Percentiles rank a stretch among this genome's conserved stretches.
phyloP scores from a whole-genome alignment of 2,113 vertebrate genomes.

The Tautogolabrus adspersus region DNA sequence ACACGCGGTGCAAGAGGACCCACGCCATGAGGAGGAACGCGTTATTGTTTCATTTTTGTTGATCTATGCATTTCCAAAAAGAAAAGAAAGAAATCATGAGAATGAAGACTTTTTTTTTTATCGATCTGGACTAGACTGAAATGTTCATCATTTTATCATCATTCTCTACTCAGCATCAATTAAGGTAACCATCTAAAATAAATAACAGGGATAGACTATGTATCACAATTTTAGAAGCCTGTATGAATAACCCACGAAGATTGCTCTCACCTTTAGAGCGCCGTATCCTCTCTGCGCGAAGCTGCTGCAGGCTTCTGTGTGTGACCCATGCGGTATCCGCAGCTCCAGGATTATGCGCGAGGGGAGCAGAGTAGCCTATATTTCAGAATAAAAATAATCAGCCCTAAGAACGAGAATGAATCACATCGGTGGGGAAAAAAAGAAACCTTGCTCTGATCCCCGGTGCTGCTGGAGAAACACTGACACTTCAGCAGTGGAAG shows the following conservation, averaged over 20 bases:
- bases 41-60: constrained; percentile 58
- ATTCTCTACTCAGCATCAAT: not conserved
- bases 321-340: constrained; percentile 61
- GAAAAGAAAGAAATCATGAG: not conserved
- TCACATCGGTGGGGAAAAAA: not conserved
- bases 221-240: constrained; percentile 5
- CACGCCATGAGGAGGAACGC: not conserved
- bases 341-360: constrained; percentile 38
- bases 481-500: constrained; percentile 26
- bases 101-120: constrained; percentile 35
- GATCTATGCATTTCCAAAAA: constrained; percentile 33
- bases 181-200: not conserved
- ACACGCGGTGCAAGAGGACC: constrained; percentile 14
- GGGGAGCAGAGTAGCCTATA: not conserved
- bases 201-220: not conserved
- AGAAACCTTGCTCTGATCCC: constrained; percentile 1
- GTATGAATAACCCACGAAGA: constrained; percentile 33
- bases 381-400: not conserved
- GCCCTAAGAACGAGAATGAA: not conserved
- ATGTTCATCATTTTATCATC: not conserved
- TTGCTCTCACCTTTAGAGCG: constrained; percentile 68
- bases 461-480: constrained; percentile 19
- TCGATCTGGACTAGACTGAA: not conserved
- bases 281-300: constrained; percentile 42
- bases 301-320: constrained; percentile 58